Conservation (phyloP, 1,140 invertebrate species). For the Aradophagus sp. region DNA sequence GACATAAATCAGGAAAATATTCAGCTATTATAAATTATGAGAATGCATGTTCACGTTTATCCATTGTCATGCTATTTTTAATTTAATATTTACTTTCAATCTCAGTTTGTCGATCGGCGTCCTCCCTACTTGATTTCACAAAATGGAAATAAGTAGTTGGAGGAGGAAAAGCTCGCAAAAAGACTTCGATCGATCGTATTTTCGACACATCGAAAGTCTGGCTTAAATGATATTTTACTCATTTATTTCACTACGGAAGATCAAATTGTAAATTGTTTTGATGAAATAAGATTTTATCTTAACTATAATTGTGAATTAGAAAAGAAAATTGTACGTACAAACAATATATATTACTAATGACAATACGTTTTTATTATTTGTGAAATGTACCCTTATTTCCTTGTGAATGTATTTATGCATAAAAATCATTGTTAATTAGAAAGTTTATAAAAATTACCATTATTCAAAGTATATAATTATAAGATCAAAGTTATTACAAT, state of each 20-base stretch:
- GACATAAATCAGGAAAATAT: no score
- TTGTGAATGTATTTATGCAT: no score
- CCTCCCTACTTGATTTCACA: slow-evolving; percentile 25
- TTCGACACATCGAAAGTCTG: slow-evolving; percentile 20
- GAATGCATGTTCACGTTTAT: no score
- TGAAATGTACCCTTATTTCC: no score
- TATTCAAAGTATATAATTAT: no score
- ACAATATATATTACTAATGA: no score
- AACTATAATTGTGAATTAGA: slow-evolving; percentile 28
- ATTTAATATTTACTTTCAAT: neutral
- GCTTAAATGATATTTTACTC: slow-evolving; percentile 14
- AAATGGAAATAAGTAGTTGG: slow-evolving; percentile 19
- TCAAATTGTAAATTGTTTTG: slow-evolving; percentile 13
- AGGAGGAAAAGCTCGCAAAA: slow-evolving; percentile 17
- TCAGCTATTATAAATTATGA: no score
- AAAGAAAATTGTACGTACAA: slow-evolving; percentile 14
- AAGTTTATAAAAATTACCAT: no score
- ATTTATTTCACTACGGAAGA: slow-evolving; percentile 9
- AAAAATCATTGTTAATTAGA: no score
- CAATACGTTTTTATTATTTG: no score
- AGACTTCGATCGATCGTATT: slow-evolving; percentile 26
- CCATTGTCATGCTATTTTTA: no score
- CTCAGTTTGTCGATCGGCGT: neutral
- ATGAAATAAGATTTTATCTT: slow-evolving; percentile 6
- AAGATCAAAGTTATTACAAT: no score